Evolutionary conservation across 2,888 invertebrate species (phyloP).

Genomic region (Chironomus riparius): DNA sequence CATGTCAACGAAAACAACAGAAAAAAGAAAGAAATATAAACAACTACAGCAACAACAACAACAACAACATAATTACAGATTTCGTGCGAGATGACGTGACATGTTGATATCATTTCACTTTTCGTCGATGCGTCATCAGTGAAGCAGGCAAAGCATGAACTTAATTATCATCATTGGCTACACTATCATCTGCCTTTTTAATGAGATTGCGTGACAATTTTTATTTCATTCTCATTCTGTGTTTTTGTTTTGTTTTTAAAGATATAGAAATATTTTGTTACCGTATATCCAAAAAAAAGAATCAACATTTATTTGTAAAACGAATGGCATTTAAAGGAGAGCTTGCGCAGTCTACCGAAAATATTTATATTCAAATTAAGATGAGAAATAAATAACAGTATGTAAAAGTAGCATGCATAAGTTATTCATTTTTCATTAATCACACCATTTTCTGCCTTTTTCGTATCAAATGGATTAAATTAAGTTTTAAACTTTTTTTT

Average conservation of each 20-base stretch:
- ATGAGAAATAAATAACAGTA: too few species aligned
- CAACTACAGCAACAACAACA: slow-evolving; percentile 1
- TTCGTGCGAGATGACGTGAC: not conserved
- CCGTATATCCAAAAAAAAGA: not conserved
- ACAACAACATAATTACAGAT: slow-evolving; percentile 1
- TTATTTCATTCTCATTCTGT: not conserved
- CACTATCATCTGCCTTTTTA: slow-evolving; percentile 2
- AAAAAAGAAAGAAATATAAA: not conserved
- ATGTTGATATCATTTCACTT: slow-evolving; percentile 8
- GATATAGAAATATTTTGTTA: not conserved
- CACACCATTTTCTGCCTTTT: not conserved
- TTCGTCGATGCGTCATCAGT: slow-evolving; percentile 3
- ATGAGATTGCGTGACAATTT: slow-evolving; percentile 7
- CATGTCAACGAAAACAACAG: not conserved
- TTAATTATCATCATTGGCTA: not conserved
- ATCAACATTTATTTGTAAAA: not conserved
- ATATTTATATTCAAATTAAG: not conserved
- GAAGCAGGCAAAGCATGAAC: slow-evolving; percentile 1
- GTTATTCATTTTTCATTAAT: not conserved
- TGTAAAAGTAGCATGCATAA: not conserved
- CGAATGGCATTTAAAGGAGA: not conserved
- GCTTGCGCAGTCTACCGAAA: not conserved
- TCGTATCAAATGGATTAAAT: not conserved
- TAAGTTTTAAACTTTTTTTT: not conserved
- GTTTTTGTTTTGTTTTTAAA: not conserved